Base-by-base conservation (phyloP, 1,140 invertebrate genomes). In the Saxidomus purpurata region DNA sequence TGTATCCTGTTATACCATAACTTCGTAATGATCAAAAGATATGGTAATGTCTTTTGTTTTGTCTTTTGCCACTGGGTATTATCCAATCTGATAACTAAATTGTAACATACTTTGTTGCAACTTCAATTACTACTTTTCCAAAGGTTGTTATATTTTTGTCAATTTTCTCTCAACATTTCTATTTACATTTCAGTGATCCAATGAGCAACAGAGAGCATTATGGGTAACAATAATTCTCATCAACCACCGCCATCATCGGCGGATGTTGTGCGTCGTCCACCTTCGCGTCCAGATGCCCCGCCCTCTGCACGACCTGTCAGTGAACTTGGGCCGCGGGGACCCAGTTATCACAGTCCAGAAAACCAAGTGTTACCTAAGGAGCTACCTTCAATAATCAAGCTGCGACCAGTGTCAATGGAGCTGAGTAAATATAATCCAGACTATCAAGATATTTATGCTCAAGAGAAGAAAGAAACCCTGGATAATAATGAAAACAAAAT, bases 391-490 rank as follows among this genome's bases (percentile, higher is more conserved):
- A 82, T 89, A 13, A 31, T 90, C 4, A 90, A 91, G 28, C 80
- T 93, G 9, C 71, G 91, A 25, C 93, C 93, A 19, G 91, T 93
- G 1, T 93, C 93, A 9, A 92, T 92, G 79, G 92, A 93, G 69
- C 61, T 93, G 19, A 90, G 88, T 34, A 93, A 92, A 77, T 87
- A 90, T 74, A 90, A 92, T 61, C 91, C 92, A 1, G 92, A 93
- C 0, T 92, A 77, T 63, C 87, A 88, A 22, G 88, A 93, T 34
- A 89, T 93, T 0, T 93, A 90, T 71, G 84, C 67, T 4, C 47
- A 74, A 38, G 79, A 81, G 17, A 67, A 31, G 8, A 59, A 74
- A 28, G 76, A 90, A 22, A 86, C 80, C 36, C 19, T 81, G 8
- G 71, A 90, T 49, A 31, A 40, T 11, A 81, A 69, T 81, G 77